These are phyloP conservation scores for Agriopis leucophaearia DNA, from an alignment of 2,888 invertebrate species.

Conservation along the genomic window DNA sequence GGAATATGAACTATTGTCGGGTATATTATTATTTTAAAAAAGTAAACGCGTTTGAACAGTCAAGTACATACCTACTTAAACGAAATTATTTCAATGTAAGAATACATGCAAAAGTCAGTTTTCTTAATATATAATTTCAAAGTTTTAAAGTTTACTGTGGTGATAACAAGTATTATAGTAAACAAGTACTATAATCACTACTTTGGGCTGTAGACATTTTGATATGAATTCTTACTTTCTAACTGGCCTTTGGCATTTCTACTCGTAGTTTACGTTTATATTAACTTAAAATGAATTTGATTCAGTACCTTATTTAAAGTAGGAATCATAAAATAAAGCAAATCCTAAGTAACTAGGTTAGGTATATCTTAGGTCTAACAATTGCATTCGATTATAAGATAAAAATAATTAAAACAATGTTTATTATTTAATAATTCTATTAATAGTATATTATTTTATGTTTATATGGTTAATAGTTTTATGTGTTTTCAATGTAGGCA, in stretches of 20 bases:
- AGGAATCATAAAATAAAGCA: not conserved
- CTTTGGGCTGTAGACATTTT: conserved; percentile 42
- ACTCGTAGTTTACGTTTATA: conserved; percentile 14
- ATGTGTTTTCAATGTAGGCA: too few relatives aligned
- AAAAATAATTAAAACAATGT: too few relatives aligned
- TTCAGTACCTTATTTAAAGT: too few relatives aligned
- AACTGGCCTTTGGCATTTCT: conserved; percentile 65
- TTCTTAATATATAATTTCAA: not conserved
- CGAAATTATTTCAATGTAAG: not conserved
- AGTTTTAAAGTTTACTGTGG: too few relatives aligned
- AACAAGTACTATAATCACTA: conserved; percentile 14
- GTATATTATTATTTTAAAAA: too few relatives aligned
- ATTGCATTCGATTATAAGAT: too few relatives aligned
- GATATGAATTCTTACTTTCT: conserved; percentile 65
- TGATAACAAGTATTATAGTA: not conserved
- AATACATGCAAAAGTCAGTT: not conserved
- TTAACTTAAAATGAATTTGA: not conserved
- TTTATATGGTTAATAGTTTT: too few relatives aligned
- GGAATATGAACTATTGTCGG: too few relatives aligned
- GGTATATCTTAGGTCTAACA: too few relatives aligned
- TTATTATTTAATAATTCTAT: too few relatives aligned
- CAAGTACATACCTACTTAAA: not conserved
- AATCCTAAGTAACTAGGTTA: too few relatives aligned
- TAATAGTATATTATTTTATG: too few relatives aligned
- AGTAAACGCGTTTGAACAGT: not conserved